These are phyloP conservation scores for Deroplatys truncata DNA, from an alignment of 2,888 invertebrate species.

Conservation along the genomic window DNA sequence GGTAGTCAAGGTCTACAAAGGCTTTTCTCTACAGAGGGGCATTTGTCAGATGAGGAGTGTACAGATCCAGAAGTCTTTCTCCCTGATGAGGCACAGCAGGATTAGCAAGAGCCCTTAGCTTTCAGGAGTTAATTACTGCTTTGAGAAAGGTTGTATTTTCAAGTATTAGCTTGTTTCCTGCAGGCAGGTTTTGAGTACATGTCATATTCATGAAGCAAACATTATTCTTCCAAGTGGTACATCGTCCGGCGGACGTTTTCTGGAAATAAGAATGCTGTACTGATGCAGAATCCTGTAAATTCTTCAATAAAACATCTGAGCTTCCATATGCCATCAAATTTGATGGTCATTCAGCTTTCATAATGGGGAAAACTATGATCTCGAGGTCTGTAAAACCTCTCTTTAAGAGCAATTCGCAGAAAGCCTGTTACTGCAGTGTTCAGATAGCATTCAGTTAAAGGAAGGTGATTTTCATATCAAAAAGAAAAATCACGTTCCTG, in stretches of 20 bases:
- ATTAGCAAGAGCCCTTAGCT: neutral
- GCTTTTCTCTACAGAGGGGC: neutral
- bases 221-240: neutral
- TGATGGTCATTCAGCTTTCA: too few relatives aligned
- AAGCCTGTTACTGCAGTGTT: too few relatives aligned
- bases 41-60: neutral
- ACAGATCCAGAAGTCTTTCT: neutral
- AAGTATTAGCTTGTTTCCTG: neutral
- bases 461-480: too few relatives aligned
- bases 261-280: too few relatives aligned
- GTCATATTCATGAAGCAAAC: neutral
- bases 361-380: too few relatives aligned
- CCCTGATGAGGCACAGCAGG: neutral
- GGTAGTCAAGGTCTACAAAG: neutral
- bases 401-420: too few relatives aligned
- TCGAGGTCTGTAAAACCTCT: too few relatives aligned
- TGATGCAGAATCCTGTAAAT: too few relatives aligned
- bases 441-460: too few relatives aligned
- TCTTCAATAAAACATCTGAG: too few relatives aligned
- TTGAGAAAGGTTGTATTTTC: neutral
- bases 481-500: too few relatives aligned
- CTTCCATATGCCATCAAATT: too few relatives aligned
- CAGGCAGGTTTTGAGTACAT: neutral
- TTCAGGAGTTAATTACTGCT: neutral
- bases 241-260: neutral